These are phyloP conservation scores for Astyanax mexicanus DNA, from an alignment of 2,797 vertebrate genomes.

Conservation along the genomic window DNA sequence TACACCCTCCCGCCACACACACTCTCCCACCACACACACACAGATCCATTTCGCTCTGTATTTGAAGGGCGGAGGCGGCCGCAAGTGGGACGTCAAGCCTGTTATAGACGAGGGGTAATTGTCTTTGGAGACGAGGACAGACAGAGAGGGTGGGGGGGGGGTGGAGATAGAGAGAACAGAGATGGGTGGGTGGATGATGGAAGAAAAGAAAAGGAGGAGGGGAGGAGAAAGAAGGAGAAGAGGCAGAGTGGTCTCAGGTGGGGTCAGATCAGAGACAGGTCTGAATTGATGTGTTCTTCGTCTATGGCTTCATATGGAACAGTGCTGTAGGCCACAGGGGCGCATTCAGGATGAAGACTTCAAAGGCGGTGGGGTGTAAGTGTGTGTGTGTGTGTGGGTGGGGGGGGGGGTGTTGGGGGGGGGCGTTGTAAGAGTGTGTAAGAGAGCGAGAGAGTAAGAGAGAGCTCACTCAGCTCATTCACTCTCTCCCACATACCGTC, in stretches of 20 bases:
- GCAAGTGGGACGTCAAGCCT: slow-evolving; percentile 63
- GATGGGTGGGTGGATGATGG: slow-evolving; percentile 1
- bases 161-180: slow-evolving; percentile 40
- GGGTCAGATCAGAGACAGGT: slow-evolving; percentile 60
- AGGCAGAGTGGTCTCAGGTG: slow-evolving; percentile 23
- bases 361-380: slow-evolving; percentile 7
- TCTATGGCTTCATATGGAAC: slow-evolving; percentile 21
- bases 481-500: neutral
- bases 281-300: slow-evolving; percentile 75
- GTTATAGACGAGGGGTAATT: slow-evolving; percentile 72
- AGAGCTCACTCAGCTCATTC: neutral
- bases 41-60: slow-evolving; percentile 44
- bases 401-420: neutral
- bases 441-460: neutral
- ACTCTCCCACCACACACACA: slow-evolving; percentile 8
- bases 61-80: slow-evolving; percentile 9
- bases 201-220: neutral
- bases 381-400: no score
- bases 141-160: slow-evolving; percentile 50
- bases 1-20: neutral
- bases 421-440: neutral
- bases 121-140: slow-evolving; percentile 23
- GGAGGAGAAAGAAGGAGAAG: neutral
- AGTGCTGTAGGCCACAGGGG: slow-evolving; percentile 25
- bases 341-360: slow-evolving; percentile 27